A percentile compares a stretch with the other conserved stretches of the same genome.
Evolutionary conservation across 1,140 invertebrate species (phyloP).

Genomic region (Goniozus legneri): DNA sequence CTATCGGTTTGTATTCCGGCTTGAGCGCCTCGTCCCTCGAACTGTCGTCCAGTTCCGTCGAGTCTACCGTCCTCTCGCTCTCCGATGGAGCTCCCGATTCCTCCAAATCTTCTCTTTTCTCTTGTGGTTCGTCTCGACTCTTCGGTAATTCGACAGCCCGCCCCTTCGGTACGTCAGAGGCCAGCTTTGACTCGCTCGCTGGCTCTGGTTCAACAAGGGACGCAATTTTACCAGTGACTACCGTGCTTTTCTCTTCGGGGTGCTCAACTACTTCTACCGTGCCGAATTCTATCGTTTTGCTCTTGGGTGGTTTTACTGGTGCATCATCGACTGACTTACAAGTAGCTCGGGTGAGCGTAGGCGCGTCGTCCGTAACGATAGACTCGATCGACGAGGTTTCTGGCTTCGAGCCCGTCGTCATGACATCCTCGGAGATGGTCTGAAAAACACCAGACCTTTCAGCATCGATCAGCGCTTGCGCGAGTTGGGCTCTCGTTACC

Average conservation of each 20-base stretch:
- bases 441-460: slow-evolving; percentile 36
- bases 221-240: slow-evolving; percentile 35
- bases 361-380: slow-evolving; percentile 21
- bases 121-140: no score
- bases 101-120: neutral
- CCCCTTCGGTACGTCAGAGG: neutral
- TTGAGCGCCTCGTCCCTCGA: slow-evolving; percentile 21
- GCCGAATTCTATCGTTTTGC: slow-evolving; percentile 43
- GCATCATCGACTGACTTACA: slow-evolving; percentile 51
- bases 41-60: neutral
- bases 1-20: slow-evolving; percentile 26
- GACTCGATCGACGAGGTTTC: slow-evolving; percentile 19
- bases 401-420: slow-evolving; percentile 9
- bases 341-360: slow-evolving; percentile 32
- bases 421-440: slow-evolving; percentile 27
- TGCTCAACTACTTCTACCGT: slow-evolving; percentile 53
- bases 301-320: slow-evolving; percentile 38
- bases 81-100: neutral
- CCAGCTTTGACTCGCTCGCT: neutral
- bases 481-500: slow-evolving; percentile 24
- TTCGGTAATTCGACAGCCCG: neutral
- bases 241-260: slow-evolving; percentile 41
- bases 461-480: slow-evolving; percentile 33
- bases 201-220: neutral
- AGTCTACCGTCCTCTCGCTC: neutral